These are phyloP conservation scores for Bolinopsis microptera DNA, from an alignment of 37 sponge, comb jelly and placozoan species.

Conservation along the genomic window DNA sequence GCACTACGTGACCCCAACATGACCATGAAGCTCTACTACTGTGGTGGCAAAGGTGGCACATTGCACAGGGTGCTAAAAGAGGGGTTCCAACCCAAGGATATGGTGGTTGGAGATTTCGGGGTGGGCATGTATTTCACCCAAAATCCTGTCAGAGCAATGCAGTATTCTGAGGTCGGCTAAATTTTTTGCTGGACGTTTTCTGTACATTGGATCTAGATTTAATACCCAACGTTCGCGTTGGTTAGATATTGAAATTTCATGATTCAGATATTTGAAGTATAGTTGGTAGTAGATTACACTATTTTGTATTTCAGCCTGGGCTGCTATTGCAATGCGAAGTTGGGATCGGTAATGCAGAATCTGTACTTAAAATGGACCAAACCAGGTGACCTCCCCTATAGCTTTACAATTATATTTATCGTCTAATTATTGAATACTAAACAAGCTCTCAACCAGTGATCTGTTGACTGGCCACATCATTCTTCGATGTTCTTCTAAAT, in stretches of 20 bases:
- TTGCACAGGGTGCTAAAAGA: constrained; percentile 28
- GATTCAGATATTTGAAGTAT: too few relatives aligned
- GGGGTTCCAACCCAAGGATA: constrained; percentile 56
- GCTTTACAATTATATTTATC: not conserved
- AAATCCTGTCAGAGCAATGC: constrained; percentile 50
- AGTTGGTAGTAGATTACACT: too few relatives aligned
- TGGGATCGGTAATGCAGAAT: constrained; percentile 45
- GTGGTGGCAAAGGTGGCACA: constrained; percentile 51
- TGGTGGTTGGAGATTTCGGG: constrained; percentile 64
- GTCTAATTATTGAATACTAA: too few relatives aligned
- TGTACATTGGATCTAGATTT: too few relatives aligned
- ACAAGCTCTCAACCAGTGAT: too few relatives aligned
- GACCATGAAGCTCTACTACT: constrained; percentile 33
- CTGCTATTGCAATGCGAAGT: constrained; percentile 58
- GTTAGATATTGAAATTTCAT: too few relatives aligned
- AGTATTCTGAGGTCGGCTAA: constrained; percentile 35
- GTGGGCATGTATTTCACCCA: constrained; percentile 61
- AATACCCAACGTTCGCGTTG: too few relatives aligned
- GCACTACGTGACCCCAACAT: constrained; percentile 52
- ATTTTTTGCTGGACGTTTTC: too few relatives aligned
- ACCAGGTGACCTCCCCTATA: too few relatives aligned
- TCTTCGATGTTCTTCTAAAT: too few relatives aligned
- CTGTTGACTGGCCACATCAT: too few relatives aligned
- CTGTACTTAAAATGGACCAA: constrained; percentile 44
- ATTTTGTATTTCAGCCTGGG: constrained; percentile 42